A percentile compares a stretch with the other conserved stretches of the same genome.
phyloP scores from a whole-genome alignment of 2,797 vertebrate species.

The Nannoperca australis region DNA sequence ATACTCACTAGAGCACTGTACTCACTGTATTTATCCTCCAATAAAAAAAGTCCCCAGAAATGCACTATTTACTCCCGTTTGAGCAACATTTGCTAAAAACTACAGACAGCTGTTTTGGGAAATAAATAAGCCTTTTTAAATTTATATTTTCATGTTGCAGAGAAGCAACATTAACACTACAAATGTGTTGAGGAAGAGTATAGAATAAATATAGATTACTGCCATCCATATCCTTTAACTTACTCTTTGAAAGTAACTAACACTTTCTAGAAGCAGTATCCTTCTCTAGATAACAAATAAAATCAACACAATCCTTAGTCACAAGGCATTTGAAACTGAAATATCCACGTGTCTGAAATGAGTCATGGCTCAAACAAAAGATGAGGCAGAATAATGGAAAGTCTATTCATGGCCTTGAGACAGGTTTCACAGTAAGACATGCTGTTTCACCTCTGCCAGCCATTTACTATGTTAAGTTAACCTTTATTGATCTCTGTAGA shows the following conservation, averaged over 20 bases:
- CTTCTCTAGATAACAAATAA: slow-evolving; percentile 28
- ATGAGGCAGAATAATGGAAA: slow-evolving; percentile 58
- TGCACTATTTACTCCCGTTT: neutral
- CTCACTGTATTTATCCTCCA: neutral
- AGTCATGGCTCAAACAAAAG: slow-evolving; percentile 59
- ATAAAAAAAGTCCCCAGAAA: neutral
- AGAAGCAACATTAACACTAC: neutral
- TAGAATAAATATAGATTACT: neutral
- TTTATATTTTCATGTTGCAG: neutral
- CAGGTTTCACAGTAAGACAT: slow-evolving; percentile 50
- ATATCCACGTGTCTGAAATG: slow-evolving; percentile 45
- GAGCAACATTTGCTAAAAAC: neutral
- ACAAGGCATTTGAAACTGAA: slow-evolving; percentile 33
- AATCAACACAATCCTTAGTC: slow-evolving; percentile 26
- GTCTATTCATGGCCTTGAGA: slow-evolving; percentile 46
- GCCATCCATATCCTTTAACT: neutral
- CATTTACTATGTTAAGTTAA: slow-evolving; percentile 17
- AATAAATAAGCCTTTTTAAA: neutral
- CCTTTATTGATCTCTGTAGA: too few relatives aligned
- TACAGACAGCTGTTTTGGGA: neutral
- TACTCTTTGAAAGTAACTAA: neutral
- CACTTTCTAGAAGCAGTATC: neutral
- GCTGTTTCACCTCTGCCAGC: slow-evolving; percentile 33
- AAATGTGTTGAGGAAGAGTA: neutral
- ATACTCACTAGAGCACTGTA: neutral